Conservation (phyloP, 2,888 invertebrate genomes). For the Molanna angustata region DNA sequence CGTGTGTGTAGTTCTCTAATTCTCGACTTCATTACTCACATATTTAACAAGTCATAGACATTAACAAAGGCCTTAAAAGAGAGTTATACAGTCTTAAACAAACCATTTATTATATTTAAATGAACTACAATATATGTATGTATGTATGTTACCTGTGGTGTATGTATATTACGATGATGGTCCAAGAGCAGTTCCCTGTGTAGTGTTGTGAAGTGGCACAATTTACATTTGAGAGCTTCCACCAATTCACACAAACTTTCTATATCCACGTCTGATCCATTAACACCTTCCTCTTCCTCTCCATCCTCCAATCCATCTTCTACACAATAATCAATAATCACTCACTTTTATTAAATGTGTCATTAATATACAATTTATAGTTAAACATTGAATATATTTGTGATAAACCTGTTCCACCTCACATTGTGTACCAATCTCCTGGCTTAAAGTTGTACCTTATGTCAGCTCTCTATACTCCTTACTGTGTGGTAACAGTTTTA, state of each 20-base stretch:
- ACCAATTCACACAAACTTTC: conserved; percentile 54
- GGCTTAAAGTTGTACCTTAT: too few species aligned
- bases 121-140: not conserved
- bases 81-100: too few species aligned
- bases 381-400: too few species aligned
- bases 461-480: not conserved
- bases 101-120: not conserved
- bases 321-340: not conserved
- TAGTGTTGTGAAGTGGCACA: conserved; percentile 50
- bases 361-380: too few species aligned
- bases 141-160: not conserved
- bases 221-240: conserved; percentile 54
- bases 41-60: too few species aligned
- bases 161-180: conserved; percentile 40
- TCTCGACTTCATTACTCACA: too few species aligned
- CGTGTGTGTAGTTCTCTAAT: too few species aligned
- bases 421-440: too few species aligned
- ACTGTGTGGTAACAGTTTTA: not conserved
- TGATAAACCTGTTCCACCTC: too few species aligned
- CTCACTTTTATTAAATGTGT: too few species aligned
- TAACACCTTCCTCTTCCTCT: not conserved
- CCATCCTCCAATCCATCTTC: not conserved
- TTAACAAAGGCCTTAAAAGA: too few species aligned
- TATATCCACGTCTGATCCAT: conserved; percentile 36
- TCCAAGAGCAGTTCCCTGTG: conserved; percentile 42